Evolutionary conservation across 2,888 invertebrate genomes (phyloP), one percentile per base, ranked within the genome.

Genomic region (Ormyrus pomaceus): DNA sequence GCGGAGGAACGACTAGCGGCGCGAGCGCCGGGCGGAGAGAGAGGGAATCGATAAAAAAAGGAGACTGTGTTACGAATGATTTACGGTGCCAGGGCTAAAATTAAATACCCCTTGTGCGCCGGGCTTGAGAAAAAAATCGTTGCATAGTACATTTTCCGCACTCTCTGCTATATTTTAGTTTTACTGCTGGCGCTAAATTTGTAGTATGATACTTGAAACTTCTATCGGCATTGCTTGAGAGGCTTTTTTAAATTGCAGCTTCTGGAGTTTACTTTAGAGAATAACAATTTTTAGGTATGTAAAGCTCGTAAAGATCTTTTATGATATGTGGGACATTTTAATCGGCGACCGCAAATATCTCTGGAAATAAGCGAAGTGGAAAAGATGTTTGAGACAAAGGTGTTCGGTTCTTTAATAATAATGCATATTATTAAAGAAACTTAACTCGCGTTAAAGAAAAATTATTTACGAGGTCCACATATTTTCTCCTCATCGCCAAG

Each of bases 61-160:
- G 51, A 59, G 73, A 80, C 68, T 77, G 50, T 80, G 76, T 77
- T 77, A 80, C 68, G 62, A 72, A 45, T 80, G 76, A 80, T 77
- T 80, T 80, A 77, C 51, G 82, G 83, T 81, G 71, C 69, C 83
- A 77, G 81, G 78, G 69, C 76, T 80, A 80, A 77, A 80, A 73
- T 80, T 80, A 68, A 80, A 68, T 46, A 13, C 72, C 34, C 53
- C 72, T 73, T 62, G 66, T 8, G 53, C 19, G 62, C 11, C 5
- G 3, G 19, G n/a, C n/a, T 13, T 10, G 61, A 11, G 5, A 13
- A 55, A 53, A 75, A 59, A 68, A 75, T 75, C 66, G 53, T 61
- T 56, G 59, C 13, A 0, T 48, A 10, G 58, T 58, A 50, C 58
- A 56, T 65, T 65, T 65, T 74, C 34, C 58, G 8, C 10, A 5